These are phyloP conservation scores for Cephus spinipes DNA, from an alignment of 2,888 invertebrate genomes.

Conservation along the genomic window DNA sequence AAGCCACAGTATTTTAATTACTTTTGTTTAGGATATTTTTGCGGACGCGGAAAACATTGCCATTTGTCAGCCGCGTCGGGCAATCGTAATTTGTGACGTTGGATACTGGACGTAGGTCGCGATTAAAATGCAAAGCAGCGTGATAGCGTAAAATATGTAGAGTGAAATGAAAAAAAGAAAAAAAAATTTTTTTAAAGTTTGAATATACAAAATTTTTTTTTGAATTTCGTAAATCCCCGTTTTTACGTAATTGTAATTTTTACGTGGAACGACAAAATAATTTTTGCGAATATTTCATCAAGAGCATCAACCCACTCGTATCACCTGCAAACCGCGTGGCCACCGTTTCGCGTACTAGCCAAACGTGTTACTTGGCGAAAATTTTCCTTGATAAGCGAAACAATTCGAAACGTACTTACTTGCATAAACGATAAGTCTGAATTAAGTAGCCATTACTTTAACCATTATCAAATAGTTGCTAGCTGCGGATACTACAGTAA, in stretches of 20 bases:
- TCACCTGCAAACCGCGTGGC: not conserved
- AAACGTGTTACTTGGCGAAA: not conserved
- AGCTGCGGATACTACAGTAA: not conserved
- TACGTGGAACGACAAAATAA: not conserved
- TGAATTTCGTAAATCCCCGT: not conserved
- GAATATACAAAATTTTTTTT: too few relatives aligned
- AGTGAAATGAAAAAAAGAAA: too few relatives aligned
- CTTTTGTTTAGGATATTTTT: constrained; percentile 22
- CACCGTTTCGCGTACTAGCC: not conserved
- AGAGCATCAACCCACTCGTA: not conserved
- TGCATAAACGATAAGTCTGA: not conserved
- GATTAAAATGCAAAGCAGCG: not conserved
- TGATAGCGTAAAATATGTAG: not conserved
- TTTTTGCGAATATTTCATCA: not conserved
- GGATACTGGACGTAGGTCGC: not conserved
- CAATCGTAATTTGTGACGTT: constrained; percentile 10
- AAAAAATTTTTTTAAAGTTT: not conserved
- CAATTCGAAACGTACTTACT: not conserved
- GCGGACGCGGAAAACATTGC: constrained; percentile 12
- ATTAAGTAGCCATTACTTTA: not conserved
- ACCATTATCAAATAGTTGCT: not conserved
- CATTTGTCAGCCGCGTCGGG: constrained; percentile 15
- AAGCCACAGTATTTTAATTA: constrained; percentile 16
- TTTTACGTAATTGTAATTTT: not conserved
- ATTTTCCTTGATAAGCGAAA: not conserved